Conservation (phyloP, 1,140 invertebrate genomes). For the Apis dorsata region DNA sequence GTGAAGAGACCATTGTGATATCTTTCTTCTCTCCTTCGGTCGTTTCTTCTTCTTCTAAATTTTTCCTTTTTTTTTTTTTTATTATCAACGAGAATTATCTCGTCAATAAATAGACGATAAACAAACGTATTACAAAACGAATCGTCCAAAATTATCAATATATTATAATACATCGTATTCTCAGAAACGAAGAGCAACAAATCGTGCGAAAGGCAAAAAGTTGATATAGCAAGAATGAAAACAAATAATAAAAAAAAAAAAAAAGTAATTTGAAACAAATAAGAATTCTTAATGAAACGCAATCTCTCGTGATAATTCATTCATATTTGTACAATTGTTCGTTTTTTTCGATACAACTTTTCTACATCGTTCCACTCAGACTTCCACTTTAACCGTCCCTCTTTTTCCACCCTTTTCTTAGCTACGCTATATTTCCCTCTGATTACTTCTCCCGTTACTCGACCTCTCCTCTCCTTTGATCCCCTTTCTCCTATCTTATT, state of each 20-base stretch:
- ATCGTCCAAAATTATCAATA: too few relatives aligned
- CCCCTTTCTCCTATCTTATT: neutral
- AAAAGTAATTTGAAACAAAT: neutral
- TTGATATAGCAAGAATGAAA: too few relatives aligned
- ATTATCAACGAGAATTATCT: too few relatives aligned
- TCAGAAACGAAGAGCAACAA: too few relatives aligned
- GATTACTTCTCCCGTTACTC: constrained; percentile 15
- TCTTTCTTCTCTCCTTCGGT: neutral
- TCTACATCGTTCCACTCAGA: neutral
- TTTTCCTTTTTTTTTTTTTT: too few relatives aligned
- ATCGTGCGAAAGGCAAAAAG: too few relatives aligned
- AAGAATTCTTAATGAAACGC: neutral
- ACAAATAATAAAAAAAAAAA: too few relatives aligned
- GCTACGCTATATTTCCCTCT: neutral
- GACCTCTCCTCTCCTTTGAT: constrained; percentile 11
- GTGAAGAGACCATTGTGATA: neutral
- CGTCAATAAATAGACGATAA: too few relatives aligned
- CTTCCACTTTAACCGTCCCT: neutral
- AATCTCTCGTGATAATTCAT: neutral
- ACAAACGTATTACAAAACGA: too few relatives aligned
- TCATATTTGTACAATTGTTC: neutral
- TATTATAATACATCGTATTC: too few relatives aligned
- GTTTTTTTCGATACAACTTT: neutral
- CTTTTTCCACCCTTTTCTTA: neutral
- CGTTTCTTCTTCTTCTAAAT: neutral